Evolutionary conservation across 2,797 vertebrate genomes (phyloP).

Genomic region (Oreonectes daqikongensis): DNA sequence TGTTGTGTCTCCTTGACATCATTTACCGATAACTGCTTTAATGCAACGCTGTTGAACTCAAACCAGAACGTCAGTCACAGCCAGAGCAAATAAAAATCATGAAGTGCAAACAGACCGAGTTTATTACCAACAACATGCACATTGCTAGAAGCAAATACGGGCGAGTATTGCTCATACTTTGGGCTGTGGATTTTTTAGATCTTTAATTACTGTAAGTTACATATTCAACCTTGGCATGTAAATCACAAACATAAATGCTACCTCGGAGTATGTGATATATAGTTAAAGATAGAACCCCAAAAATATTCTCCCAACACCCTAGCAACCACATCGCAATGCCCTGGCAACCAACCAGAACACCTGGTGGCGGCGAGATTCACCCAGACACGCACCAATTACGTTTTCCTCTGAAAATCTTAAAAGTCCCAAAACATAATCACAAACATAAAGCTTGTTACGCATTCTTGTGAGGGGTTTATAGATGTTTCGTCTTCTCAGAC

Average conservation of each 20-base stretch:
- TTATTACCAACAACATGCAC: conserved; percentile 25
- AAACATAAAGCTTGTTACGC: neutral
- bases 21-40: conserved; percentile 51
- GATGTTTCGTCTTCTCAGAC: too few relatives aligned
- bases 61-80: conserved; percentile 35
- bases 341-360: neutral
- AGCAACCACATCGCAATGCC: neutral
- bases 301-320: neutral
- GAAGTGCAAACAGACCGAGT: conserved; percentile 36
- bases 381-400: neutral
- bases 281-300: too few relatives aligned
- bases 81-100: conserved; percentile 43
- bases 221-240: neutral
- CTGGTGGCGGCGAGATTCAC: neutral
- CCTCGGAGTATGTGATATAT: too few relatives aligned
- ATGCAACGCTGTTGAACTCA: conserved; percentile 40
- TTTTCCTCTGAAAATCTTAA: neutral
- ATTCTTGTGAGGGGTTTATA: too few relatives aligned
- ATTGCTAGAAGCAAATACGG: conserved; percentile 5
- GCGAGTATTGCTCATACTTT: neutral
- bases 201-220: too few relatives aligned
- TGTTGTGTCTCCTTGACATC: conserved; percentile 38
- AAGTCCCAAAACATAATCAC: neutral
- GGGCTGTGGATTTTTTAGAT: neutral
- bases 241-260: too few relatives aligned